These are phyloP conservation scores for Lycodopsis pacificus DNA, from an alignment of 2,797 vertebrate species.

Conservation along the genomic window DNA sequence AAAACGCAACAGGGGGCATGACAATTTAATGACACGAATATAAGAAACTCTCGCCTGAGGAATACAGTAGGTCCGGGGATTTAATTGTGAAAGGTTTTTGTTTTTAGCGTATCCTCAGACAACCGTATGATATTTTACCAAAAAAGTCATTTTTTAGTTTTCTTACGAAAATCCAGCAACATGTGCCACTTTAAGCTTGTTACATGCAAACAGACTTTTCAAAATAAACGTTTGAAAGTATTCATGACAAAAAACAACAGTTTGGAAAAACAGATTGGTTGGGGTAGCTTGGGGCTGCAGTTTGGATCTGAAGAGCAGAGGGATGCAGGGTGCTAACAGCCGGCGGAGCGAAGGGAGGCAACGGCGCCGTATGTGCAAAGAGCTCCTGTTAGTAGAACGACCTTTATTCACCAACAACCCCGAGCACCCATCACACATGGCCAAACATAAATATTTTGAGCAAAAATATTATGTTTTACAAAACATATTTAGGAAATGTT, in stretches of 20 bases:
- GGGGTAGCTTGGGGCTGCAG: background rate
- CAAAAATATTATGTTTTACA: too few relatives aligned
- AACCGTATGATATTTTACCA: too few relatives aligned
- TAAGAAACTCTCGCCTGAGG: background rate
- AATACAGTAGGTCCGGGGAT: background rate
- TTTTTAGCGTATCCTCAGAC: background rate
- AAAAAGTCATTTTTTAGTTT: too few relatives aligned
- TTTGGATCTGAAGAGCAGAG: constrained; percentile 32
- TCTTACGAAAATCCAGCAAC: too few relatives aligned
- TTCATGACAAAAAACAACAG: too few relatives aligned
- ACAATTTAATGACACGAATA: too few relatives aligned
- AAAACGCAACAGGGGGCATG: background rate
- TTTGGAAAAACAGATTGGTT: background rate
- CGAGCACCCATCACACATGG: background rate
- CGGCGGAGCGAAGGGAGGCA: constrained; percentile 34
- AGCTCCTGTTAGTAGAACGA: constrained; percentile 70
- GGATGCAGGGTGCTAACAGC: constrained; percentile 71
- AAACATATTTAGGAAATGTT: background rate
- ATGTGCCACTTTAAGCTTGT: too few relatives aligned
- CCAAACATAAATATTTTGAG: too few relatives aligned
- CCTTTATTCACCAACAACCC: constrained; percentile 59
- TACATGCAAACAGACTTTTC: too few relatives aligned
- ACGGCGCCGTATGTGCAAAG: constrained; percentile 75
- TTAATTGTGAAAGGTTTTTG: background rate
- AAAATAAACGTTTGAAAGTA: too few relatives aligned